Percentiles rank a stretch among this genome's conserved stretches.
Evolutionary conservation across 2,113 vertebrate genomes (phyloP).

Genomic region (Penelope pileata): DNA sequence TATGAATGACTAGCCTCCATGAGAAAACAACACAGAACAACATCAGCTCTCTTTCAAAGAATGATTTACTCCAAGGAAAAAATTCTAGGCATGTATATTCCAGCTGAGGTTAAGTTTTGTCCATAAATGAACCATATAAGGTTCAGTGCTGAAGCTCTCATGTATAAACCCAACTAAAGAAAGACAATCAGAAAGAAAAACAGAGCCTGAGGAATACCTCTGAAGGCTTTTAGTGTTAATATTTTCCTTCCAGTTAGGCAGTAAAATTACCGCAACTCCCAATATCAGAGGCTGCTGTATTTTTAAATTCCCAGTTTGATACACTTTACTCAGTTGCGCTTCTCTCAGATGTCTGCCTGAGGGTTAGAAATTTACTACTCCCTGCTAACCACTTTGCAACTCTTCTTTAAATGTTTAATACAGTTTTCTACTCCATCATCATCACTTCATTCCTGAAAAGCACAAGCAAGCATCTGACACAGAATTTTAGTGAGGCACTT

Average conservation of each 20-base stretch:
- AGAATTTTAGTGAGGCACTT: conserved; percentile 35
- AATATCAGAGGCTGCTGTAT: neutral
- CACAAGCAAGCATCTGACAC: conserved; percentile 18
- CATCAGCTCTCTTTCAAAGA: neutral
- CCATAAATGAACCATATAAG: neutral
- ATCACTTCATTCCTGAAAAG: conserved; percentile 55
- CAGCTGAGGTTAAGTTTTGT: neutral
- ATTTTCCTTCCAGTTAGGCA: neutral
- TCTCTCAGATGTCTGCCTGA: neutral
- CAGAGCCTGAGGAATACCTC: neutral
- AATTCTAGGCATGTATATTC: neutral
- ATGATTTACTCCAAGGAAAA: neutral
- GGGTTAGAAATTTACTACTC: neutral
- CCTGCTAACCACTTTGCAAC: neutral
- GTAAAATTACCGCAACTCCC: neutral
- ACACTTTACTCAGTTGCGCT: neutral
- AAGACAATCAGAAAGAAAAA: neutral
- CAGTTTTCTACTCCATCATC: conserved; percentile 4
- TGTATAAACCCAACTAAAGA: neutral
- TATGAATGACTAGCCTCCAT: neutral
- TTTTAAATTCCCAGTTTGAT: neutral
- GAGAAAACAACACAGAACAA: neutral
- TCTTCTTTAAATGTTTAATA: conserved; percentile 5
- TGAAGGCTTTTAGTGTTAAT: neutral
- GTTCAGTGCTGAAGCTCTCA: neutral